Base-by-base conservation (phyloP, 2,113 vertebrate species). In the Oreochromis niloticus region DNA sequence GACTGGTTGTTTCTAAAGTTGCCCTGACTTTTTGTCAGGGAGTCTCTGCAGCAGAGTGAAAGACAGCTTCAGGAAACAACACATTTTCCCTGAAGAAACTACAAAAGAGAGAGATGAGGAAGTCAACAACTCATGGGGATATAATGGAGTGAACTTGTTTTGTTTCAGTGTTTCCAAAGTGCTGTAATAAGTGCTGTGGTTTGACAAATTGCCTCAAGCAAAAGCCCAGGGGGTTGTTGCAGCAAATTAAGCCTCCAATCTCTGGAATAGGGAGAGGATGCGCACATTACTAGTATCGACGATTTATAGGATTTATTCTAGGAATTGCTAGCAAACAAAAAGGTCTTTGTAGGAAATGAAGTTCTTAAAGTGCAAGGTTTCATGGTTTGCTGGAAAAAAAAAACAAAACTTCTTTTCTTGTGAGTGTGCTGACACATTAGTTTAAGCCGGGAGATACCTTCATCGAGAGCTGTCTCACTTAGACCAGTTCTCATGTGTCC, bases 121-220 rank as follows among this genome's bases (percentile, higher is more conserved):
- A 87, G 82, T 89, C 89, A 92, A 88, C 90, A 89, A 88, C 92
- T 94, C 89, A 6, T 41, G 92, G 87, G 92, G 85, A 90, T 88
- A 81, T 84, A 87, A 91, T 88, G 61, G 87, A 93, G 90, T 50
- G 80, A 92, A 85, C 84, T 85, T 93, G 86, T 90, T 93, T 91
- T 80, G 81, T 91, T 92, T 90, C 54, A 71, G 78, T 71, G 66
- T 92, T 90, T 92, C 85, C 82, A 91, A 81, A 92, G 91, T 87
- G 89, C 87, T 86, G 85, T 88, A 92, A 86, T 92, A 94, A 95
- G 91, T 89, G 86, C 92, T 89, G 89, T 55, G 34, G 89, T 94
- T 93, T 92, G 89, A 93, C 90, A 93, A 93, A 94, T 89, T 90
- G 86, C 90, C 87, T 90, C 57, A 80, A 85, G 87, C 61, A 61